Percentiles rank a stretch among this genome's conserved stretches.
These are phyloP conservation scores for Enteromius afrohamiltoni DNA, from an alignment of 2,797 vertebrate genomes.

Conservation along the genomic window DNA sequence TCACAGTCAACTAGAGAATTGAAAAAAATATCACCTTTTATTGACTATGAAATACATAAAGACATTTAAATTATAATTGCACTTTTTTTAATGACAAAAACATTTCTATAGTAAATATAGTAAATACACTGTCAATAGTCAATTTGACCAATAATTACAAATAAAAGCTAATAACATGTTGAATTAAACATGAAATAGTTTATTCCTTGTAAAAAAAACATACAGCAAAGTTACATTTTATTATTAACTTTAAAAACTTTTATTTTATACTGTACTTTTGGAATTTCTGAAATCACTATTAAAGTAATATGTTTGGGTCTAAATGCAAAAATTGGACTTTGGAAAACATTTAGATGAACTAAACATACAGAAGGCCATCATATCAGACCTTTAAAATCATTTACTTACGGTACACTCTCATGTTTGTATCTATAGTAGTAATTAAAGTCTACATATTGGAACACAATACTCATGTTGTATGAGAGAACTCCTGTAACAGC, in stretches of 20 bases:
- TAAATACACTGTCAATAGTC: background rate
- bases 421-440: too few species aligned
- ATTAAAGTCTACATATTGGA: too few species aligned
- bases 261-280: background rate
- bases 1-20: background rate
- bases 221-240: background rate
- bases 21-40: background rate
- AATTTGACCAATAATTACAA: background rate
- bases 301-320: background rate
- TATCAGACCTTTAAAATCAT: too few species aligned
- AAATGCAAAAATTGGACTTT: background rate
- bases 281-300: background rate
- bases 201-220: background rate
- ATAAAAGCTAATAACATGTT: background rate
- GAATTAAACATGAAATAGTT: background rate
- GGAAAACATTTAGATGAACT: background rate
- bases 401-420: too few species aligned
- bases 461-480: too few species aligned
- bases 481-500: too few species aligned
- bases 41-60: background rate
- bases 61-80: background rate
- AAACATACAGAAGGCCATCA: background rate
- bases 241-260: background rate
- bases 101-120: background rate
- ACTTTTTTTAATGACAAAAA: background rate